Conservation (phyloP, 2,888 invertebrate genomes). For the Actias luna region DNA sequence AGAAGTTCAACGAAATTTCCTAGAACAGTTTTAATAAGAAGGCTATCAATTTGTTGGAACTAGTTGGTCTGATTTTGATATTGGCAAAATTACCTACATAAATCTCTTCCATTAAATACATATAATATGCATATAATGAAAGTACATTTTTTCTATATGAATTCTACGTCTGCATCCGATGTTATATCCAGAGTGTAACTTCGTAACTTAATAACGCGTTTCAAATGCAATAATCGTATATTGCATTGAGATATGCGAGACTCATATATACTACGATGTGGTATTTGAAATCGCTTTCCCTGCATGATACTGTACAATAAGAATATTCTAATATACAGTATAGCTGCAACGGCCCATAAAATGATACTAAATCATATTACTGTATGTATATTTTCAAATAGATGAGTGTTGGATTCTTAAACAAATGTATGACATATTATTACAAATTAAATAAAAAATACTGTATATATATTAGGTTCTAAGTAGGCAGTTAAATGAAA, state of each 20-base stretch:
- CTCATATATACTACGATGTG: conserved; percentile 25
- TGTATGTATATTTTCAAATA: not conserved
- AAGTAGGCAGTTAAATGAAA: no score
- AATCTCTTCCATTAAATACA: not conserved
- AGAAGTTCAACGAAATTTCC: no score
- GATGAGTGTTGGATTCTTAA: no score
- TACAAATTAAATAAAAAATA: no score
- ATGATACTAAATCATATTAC: not conserved
- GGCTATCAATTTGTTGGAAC: no score
- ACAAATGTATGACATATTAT: no score
- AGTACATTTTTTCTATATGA: not conserved
- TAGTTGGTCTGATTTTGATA: no score
- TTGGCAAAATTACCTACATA: no score
- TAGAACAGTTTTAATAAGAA: no score
- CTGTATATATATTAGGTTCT: no score
- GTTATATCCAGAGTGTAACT: not conserved
- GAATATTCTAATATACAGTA: conserved; percentile 8
- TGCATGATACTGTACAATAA: not conserved
- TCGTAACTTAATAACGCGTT: conserved; percentile 9
- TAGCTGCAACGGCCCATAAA: not conserved
- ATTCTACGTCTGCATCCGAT: not conserved
- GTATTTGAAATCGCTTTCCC: not conserved
- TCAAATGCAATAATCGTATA: conserved; percentile 35
- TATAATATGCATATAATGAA: not conserved
- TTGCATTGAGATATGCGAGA: conserved; percentile 29